Evolutionary conservation across 2,888 invertebrate genomes (phyloP).

Genomic region (Slavum lentiscoides): DNA sequence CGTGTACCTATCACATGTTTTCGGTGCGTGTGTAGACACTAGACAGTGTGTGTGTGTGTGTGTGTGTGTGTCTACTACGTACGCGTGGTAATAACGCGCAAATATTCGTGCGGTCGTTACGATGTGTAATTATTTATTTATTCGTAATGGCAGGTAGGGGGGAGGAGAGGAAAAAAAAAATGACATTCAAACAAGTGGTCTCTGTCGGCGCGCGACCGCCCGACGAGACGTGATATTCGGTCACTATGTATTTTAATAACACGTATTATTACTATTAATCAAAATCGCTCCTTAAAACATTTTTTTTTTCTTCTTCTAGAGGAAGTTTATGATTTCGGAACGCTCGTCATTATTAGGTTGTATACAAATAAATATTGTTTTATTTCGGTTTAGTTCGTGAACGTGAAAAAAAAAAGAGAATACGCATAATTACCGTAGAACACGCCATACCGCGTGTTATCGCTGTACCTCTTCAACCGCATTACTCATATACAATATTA

Average conservation of each 20-base stretch:
- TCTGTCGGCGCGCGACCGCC: neutral
- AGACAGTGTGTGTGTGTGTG: no score
- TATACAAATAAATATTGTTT: no score
- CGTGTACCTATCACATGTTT: neutral
- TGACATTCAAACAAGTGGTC: constrained; percentile 43
- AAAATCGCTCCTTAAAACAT: no score
- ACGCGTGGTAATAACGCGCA: neutral
- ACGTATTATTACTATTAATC: no score
- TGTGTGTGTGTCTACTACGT: neutral
- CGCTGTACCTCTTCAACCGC: constrained; percentile 19
- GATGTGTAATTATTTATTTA: neutral
- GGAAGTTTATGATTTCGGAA: no score
- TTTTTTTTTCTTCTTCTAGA: no score
- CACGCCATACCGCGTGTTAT: neutral
- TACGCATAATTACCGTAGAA: neutral
- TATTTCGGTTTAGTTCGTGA: neutral
- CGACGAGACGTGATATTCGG: constrained; percentile 1
- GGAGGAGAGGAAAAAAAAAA: neutral
- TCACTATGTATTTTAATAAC: no score
- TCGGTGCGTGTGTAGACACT: neutral
- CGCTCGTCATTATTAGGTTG: no score
- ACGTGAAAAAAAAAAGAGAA: neutral
- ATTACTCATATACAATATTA: neutral
- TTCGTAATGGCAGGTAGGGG: no score
- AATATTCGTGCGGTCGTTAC: neutral